Base-by-base conservation (phyloP, 1,140 invertebrate species). In the Dinoponera quadriceps region DNA sequence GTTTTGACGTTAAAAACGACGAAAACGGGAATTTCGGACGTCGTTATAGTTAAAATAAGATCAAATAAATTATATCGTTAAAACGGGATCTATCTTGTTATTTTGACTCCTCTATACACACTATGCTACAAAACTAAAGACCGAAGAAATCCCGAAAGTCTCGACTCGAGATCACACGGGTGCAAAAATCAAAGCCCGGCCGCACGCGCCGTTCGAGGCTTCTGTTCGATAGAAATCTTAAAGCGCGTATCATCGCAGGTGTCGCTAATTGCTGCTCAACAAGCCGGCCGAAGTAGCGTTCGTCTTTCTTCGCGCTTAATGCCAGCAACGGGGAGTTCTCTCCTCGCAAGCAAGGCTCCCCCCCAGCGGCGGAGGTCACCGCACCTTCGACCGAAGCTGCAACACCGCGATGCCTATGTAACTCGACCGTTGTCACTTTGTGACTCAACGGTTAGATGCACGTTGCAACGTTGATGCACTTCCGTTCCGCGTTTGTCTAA, bases 401-500 rank as follows among this genome's bases (percentile, higher is more conserved):
- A 65, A 78, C 63, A 78, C n/a, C 59, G 27, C 20, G 80, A n/a
- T 54, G 55, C n/a, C 60, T 63, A 20, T 65, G 60, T 73, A 80
- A 84, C 63, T 73, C 72, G 57, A 68, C 74, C 62, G 82, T 80
- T 80, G 85, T 84, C 80, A 83, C 78, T 86, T 80, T 84, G 85
- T 72, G 62, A 87, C 65, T 65, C 55, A 84, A 87, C 81, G 81
- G 73, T 83, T 78, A 86, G 54, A 38, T 82, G 66, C 69, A 66
- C 71, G 44, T 54, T 84, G 68, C 72, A n/a, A n/a, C 81, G 81
- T 78, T 87, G 86, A 87, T 74, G 85, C 73, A 87, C 66, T 87
- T 87, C 85, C 87, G 82, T 77, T 71, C 75, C 25, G 54, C 81
- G 74, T 75, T 80, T 71, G 78, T 55, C 85, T 88, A 88, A 88